Base-by-base conservation (phyloP, 2,113 vertebrate genomes). In the Dicrurus megarhynchus region DNA sequence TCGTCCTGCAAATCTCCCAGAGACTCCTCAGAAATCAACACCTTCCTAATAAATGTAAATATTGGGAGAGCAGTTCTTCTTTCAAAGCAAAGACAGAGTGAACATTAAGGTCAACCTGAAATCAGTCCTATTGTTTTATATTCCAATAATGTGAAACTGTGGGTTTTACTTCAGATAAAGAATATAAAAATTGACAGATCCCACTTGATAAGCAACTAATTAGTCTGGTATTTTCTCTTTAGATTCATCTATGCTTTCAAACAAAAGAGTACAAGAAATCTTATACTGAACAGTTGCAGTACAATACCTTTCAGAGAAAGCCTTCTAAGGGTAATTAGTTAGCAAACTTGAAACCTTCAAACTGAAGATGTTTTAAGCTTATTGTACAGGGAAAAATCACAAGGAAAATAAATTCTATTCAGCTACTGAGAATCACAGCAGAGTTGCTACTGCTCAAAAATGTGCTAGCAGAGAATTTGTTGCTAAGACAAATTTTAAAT, bases 291-390 rank as follows among this genome's bases (percentile, higher is more conserved):
- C 46, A 75, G 26, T 26, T 85, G 52, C 53, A 97, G 53, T 67
- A 56, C 56, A 93, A 67, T 39, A 79, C 39, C 63, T 86, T 83
- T 65, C 74, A 90, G 64, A 89, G 83, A 64, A 69, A 67, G 8
- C 44, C 39, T 88, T 63, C 52, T 68, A 30, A 93, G 37, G 41
- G 13, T 71, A 96, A 93, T 95, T 91, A 91, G 71, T 74, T 50
- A 83, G 33, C 90, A 90, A 74, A 85, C 82, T 73, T 94, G 81
- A 94, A 91, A 93, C 47, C 81, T 73, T 81, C 75, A 76, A 57
- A 68, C 28, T 57, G 70, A 19, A 67, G 56, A 68, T 87, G 33
- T 53, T 75, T 49, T 17, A 74, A 47, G 55, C 20, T 87, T 87
- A 74, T 76, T 64, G 71, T 11, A 65, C 8, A 70, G 33, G 35